Evolutionary conservation across 1,140 invertebrate genomes (phyloP), one percentile per base, ranked within the genome.

Genomic region (Lasaia peninsularis): DNA sequence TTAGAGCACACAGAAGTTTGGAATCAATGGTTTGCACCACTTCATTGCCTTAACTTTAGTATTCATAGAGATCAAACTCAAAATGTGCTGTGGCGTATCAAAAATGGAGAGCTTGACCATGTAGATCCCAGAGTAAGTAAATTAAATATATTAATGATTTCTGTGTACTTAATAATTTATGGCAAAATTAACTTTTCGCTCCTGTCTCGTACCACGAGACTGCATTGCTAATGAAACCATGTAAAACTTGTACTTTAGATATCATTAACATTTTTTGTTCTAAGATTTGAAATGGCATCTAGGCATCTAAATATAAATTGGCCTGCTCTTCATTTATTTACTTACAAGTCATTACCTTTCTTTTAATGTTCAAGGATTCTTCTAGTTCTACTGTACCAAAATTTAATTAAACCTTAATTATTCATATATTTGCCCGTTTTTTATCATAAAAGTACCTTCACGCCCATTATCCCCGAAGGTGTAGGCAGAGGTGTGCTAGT

Each of bases 1-100:
- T 84, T 97, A 65, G 92, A 93, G 73, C 93, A 94, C 70, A 94
- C 94, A 31, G 93, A 95, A 89, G 91, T 96, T 14, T 98, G 96
- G 96, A 93, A 94, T 71, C 92, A 95, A 70, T 92, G 94, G 86
- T 97, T 97, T 92, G 95, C 93, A 33, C 95, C 95, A 16, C 90
- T 97, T 71, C 96, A 97, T 86, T 95, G 94, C 76, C 91, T 97
- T 60, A 97, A 97, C 86, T 97, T 98, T 90, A 96, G 96, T 64
- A 96, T 98, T 75, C 94, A 95, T 60, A 94, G 93, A 58, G 96
- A 98, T 89, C 91, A 94, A 86, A 96, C 95, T 20, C 94, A 98
- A 85, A 93, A 98, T 91, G 92, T 97, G 11, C 87, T 98, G 12
- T 98, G 97, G 96, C 91, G 97, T 73, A 92, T 98, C 28, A 89